Base-by-base conservation (phyloP, 2,888 invertebrate genomes). In the Lacanobia wlatinum region DNA sequence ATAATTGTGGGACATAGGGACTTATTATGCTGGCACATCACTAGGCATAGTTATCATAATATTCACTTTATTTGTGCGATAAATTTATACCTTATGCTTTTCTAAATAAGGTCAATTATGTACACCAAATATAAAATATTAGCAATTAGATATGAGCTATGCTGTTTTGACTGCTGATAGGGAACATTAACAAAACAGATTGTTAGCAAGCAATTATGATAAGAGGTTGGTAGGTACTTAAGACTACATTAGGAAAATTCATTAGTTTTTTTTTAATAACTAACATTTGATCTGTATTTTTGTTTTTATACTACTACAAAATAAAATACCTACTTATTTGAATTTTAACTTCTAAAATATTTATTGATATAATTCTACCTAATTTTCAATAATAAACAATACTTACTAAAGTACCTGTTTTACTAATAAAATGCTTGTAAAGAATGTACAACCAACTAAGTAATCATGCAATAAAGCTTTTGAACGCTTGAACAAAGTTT, bases 361-460 rank as follows among this genome's bases (percentile, higher is more conserved):
- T 10, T 0, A 34, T 34, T 56, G n/a, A 38, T n/a, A 18, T n/a
- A 18, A n/a, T n/a, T 9, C 1, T 50, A 50, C 3, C 1, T 50
- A 9, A 3, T 50, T 50, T 48, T 50, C 18, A 9, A n/a, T 50
- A 21, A 10, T 21, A n/a, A 21, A n/a, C n/a, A 23, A 55, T 2
- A 70, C 38, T 38, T 6, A 52, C n/a, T 23, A 14, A 14, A 12
- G 3, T 10, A 16, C 14, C 9, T 16, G 10, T 16, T 9, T 38
- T 16, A 34, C 12, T 21, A 72, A 46, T 73, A n/a, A 46, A 66
- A 50, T 58, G 3, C 18, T 18, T 52, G 3, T 21, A 21, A n/a
- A n/a, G 7, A 50, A 12, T 67, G 10, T 14, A 23, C 43, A 72
- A 21, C n/a, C 23, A 46, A 43, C 28, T 40, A 16, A n/a, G 14